Percentiles rank a stretch among this genome's conserved stretches.
Evolutionary conservation across 2,113 vertebrate genomes (phyloP).

Genomic region (Tautogolabrus adspersus): DNA sequence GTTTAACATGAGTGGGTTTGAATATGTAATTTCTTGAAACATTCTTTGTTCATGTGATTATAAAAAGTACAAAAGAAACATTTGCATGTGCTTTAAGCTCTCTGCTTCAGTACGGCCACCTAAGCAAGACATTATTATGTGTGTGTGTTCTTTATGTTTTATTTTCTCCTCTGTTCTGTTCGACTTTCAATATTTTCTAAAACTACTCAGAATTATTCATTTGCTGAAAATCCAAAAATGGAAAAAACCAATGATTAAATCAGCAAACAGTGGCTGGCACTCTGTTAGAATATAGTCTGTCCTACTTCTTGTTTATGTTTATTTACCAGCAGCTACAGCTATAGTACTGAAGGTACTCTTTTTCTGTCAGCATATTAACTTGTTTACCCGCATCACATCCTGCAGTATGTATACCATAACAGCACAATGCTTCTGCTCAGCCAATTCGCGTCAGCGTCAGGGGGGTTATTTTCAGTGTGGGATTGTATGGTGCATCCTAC

Average conservation of each 20-base stretch:
- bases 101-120: conserved; percentile 21
- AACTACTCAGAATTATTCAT: conserved; percentile 45
- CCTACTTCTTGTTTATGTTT: conserved; percentile 59
- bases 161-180: conserved; percentile 15
- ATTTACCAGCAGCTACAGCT: conserved; percentile 46
- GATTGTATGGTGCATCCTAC: conserved; percentile 66
- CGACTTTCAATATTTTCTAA: conserved; percentile 17
- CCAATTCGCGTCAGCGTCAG: conserved; percentile 70
- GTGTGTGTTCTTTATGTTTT: not conserved
- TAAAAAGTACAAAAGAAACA: conserved; percentile 55
- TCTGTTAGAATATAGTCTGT: conserved; percentile 26
- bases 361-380: conserved; percentile 63
- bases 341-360: conserved; percentile 18
- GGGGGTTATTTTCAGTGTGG: conserved; percentile 54
- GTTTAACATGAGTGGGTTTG: conserved; percentile 57
- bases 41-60: conserved; percentile 50
- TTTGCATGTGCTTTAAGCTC: conserved; percentile 46
- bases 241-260: conserved; percentile 52
- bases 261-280: conserved; percentile 25
- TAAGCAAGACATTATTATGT: conserved; percentile 33
- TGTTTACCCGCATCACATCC: conserved; percentile 43
- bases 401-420: conserved; percentile 66
- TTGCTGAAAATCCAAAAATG: conserved; percentile 46
- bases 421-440: conserved; percentile 73
- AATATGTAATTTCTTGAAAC: conserved; percentile 29